Evolutionary conservation across 2,113 vertebrate species (phyloP).

Genomic region (Chroicocephalus ridibundus): DNA sequence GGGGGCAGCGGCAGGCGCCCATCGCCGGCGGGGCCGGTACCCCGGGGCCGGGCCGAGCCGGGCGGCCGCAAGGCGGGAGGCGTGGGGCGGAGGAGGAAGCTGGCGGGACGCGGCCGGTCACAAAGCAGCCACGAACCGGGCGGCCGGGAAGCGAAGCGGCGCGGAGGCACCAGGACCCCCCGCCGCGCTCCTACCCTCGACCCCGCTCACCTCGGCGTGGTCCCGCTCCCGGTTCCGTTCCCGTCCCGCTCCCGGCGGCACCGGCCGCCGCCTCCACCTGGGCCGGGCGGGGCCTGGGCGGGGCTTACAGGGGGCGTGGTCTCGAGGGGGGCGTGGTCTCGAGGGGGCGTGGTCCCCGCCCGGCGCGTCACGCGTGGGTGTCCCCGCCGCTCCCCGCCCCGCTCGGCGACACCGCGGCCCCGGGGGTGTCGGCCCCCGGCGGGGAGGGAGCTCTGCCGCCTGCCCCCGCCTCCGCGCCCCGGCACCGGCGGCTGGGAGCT

Average conservation of each 20-base stretch:
- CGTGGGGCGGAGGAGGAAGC: slow-evolving; percentile 24
- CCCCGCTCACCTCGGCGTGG: background rate
- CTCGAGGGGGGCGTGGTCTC: background rate
- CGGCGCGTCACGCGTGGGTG: background rate
- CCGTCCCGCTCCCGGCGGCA: background rate
- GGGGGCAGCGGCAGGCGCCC: background rate
- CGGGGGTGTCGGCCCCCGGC: background rate
- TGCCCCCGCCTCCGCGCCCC: background rate
- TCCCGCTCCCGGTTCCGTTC: background rate
- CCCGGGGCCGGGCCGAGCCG: background rate
- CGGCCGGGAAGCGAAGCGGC: background rate
- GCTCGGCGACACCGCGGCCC: background rate
- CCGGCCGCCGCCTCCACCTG: slow-evolving; percentile 6
- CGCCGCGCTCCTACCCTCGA: background rate
- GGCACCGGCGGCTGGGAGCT: background rate
- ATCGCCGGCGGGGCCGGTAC: background rate
- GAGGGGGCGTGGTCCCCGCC: background rate
- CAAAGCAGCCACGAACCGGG: background rate
- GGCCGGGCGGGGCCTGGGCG: background rate
- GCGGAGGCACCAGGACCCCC: background rate
- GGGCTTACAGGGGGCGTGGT: fast-evolving
- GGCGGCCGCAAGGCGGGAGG: background rate
- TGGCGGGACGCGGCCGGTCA: slow-evolving; percentile 14
- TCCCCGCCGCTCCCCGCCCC: no score
- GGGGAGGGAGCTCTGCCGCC: no score